These are phyloP conservation scores for Myathropa florea DNA, from an alignment of 2,888 invertebrate genomes.

Conservation along the genomic window DNA sequence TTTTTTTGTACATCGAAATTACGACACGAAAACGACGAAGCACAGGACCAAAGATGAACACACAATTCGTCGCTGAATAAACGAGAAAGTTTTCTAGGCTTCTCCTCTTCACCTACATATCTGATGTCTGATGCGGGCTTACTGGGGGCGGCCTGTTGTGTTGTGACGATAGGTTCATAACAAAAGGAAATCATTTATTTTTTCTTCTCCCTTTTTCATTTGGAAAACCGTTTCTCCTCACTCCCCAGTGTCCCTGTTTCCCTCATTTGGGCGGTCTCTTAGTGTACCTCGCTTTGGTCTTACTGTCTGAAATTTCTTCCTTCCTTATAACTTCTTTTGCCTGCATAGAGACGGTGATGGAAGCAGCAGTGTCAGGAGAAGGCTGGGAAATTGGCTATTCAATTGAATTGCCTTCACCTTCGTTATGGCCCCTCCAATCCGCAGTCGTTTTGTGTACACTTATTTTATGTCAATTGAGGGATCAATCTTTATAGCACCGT, in stretches of 20 bases:
- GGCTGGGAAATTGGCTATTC: slow-evolving; percentile 67
- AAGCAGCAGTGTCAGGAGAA: not conserved
- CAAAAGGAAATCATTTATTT: slow-evolving; percentile 68
- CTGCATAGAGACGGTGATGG: not conserved
- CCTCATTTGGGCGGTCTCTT: not conserved
- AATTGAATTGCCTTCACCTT: slow-evolving; percentile 68
- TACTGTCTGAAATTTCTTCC: slow-evolving; percentile 42
- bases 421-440: slow-evolving; percentile 58
- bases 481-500: slow-evolving; percentile 68
- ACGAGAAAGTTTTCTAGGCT: slow-evolving; percentile 40
- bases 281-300: not conserved
- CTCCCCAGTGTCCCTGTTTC: not conserved
- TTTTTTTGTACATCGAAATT: slow-evolving; percentile 12
- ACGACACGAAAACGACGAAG: slow-evolving; percentile 8
- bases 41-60: slow-evolving; percentile 15
- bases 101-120: slow-evolving; percentile 8
- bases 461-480: slow-evolving; percentile 70
- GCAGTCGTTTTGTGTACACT: slow-evolving; percentile 63
- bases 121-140: not conserved
- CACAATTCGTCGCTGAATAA: slow-evolving; percentile 40
- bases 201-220: slow-evolving; percentile 5
- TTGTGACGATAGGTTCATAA: slow-evolving; percentile 43
- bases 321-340: slow-evolving; percentile 33
- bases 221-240: not conserved
- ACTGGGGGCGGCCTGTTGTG: slow-evolving; percentile 23